phyloP scores from a whole-genome alignment of 2,113 vertebrate genomes.

The Tetraodon nigroviridis region DNA sequence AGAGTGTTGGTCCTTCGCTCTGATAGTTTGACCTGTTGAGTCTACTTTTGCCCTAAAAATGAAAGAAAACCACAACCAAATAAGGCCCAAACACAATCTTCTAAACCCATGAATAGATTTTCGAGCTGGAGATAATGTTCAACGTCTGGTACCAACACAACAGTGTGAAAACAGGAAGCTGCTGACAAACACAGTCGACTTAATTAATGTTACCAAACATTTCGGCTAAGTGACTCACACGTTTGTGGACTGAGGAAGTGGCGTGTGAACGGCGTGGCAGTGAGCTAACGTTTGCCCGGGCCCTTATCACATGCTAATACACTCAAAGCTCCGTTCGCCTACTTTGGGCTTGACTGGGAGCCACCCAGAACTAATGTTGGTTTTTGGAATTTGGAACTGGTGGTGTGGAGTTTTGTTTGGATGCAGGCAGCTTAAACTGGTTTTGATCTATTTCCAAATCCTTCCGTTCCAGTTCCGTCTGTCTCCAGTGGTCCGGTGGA shows the following conservation, averaged over 20 bases:
- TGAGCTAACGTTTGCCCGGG: constrained; percentile 22
- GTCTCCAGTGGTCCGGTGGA: too few relatives aligned
- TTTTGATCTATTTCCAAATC: too few relatives aligned
- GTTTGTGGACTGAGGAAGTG: constrained; percentile 12
- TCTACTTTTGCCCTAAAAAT: too few relatives aligned
- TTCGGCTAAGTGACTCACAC: background rate
- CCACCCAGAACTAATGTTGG: background rate
- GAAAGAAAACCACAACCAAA: too few relatives aligned
- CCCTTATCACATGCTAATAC: constrained; percentile 42
- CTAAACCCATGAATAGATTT: too few relatives aligned
- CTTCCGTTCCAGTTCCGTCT: too few relatives aligned
- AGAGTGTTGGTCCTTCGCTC: too few relatives aligned
- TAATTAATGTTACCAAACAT: background rate
- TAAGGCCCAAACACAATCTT: too few relatives aligned
- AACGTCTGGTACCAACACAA: too few relatives aligned
- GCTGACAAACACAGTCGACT: background rate
- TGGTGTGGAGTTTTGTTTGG: background rate
- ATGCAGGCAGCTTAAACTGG: too few relatives aligned
- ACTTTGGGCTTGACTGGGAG: background rate
- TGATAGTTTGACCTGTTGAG: too few relatives aligned
- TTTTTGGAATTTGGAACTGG: background rate
- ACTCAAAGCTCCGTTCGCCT: constrained; percentile 11
- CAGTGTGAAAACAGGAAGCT: background rate
- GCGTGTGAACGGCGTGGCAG: constrained; percentile 7
- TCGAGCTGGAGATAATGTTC: too few relatives aligned